Evolutionary conservation across 2,888 invertebrate species (phyloP).

Genomic region (Hanleya hanleyi): DNA sequence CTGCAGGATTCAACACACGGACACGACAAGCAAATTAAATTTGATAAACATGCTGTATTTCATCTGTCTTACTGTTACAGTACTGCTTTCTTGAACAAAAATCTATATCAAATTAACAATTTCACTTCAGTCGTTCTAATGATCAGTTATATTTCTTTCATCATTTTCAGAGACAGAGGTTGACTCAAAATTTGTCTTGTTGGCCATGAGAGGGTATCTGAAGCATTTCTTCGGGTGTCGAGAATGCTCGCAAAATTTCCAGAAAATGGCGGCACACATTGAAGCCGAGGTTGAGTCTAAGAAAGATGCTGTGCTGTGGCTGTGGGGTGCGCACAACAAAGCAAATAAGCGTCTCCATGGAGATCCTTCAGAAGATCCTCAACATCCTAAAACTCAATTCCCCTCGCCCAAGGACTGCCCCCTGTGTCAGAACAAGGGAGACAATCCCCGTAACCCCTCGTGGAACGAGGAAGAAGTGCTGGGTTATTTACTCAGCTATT

Average conservation of each 20-base stretch:
- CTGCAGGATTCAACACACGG: too few species aligned
- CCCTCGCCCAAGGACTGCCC: slow-evolving; percentile 83
- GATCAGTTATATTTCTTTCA: slow-evolving; percentile 76
- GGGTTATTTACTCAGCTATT: slow-evolving; percentile 53
- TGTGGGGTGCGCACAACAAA: slow-evolving; percentile 93
- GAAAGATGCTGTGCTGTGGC: slow-evolving; percentile 88
- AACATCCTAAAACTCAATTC: slow-evolving; percentile 91
- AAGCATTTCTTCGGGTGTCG: slow-evolving; percentile 94
- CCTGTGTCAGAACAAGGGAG: slow-evolving; percentile 44
- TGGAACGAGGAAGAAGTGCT: slow-evolving; percentile 51
- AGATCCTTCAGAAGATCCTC: slow-evolving; percentile 91
- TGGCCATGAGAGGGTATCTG: slow-evolving; percentile 78
- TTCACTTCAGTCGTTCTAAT: slow-evolving; percentile 80
- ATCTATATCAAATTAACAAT: background rate
- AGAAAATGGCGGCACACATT: slow-evolving; percentile 84
- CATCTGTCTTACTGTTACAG: too few species aligned
- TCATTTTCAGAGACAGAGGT: background rate
- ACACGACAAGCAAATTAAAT: too few species aligned
- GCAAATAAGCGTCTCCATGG: slow-evolving; percentile 91
- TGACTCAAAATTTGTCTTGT: background rate
- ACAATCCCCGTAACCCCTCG: slow-evolving; percentile 7
- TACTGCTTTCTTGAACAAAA: too few species aligned
- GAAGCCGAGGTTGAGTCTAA: slow-evolving; percentile 81
- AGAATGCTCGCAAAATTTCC: slow-evolving; percentile 92
- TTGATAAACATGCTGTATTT: too few species aligned